Conservation (phyloP, 2,113 vertebrate genomes). For the Pseudonaja textilis region DNA sequence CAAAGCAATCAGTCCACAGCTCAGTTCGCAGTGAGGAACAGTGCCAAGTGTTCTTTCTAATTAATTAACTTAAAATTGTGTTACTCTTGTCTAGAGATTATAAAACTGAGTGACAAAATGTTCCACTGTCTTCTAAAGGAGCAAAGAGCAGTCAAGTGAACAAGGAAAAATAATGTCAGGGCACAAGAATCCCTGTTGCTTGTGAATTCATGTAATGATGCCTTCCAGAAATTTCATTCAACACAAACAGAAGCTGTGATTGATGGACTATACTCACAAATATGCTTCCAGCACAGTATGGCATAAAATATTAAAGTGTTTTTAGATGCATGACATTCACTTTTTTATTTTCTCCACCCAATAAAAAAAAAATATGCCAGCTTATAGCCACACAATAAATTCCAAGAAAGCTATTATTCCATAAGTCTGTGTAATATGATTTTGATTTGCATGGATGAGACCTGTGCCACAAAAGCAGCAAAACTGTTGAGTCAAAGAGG, state of each 20-base stretch:
- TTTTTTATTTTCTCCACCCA: neutral
- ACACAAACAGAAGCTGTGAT: neutral
- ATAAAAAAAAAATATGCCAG: neutral
- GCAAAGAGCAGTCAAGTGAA: slow-evolving; percentile 17
- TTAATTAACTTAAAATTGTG: slow-evolving; percentile 17
- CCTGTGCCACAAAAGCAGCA: neutral
- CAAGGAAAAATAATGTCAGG: neutral
- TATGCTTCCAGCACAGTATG: neutral
- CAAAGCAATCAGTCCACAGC: rapidly evolving
- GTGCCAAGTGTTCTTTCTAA: neutral
- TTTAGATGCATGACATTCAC: neutral
- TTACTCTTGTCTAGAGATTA: slow-evolving; percentile 1
- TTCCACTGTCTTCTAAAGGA: neutral
- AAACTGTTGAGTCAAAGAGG: neutral
- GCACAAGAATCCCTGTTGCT: slow-evolving; percentile 2
- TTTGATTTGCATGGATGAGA: neutral
- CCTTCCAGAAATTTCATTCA: neutral
- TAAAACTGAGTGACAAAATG: slow-evolving; percentile 34
- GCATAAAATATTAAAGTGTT: neutral
- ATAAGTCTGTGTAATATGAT: neutral
- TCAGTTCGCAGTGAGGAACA: slow-evolving; percentile 10
- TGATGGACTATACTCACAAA: rapidly evolving
- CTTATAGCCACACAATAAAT: neutral
- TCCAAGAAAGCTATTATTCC: neutral
- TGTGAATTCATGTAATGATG: neutral